Percentiles rank a stretch among this genome's conserved stretches.
Evolutionary conservation across 1,140 invertebrate species (phyloP).

Genomic region (Hycleus phaleratus): DNA sequence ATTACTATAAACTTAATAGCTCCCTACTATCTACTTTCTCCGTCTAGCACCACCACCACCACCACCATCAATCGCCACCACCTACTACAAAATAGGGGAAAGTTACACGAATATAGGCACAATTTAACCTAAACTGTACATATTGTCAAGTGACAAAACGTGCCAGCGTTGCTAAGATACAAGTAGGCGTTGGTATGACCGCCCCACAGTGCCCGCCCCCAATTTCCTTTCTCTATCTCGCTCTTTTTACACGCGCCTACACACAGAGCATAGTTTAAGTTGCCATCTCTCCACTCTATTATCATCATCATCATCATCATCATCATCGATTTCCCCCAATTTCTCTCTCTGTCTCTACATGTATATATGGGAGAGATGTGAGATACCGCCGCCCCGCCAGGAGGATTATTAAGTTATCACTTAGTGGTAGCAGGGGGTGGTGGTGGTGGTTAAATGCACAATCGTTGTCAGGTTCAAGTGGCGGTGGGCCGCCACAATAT

Average conservation of each 20-base stretch:
- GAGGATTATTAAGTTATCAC: conserved; percentile 21
- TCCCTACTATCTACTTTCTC: not conserved
- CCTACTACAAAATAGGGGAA: conserved; percentile 3
- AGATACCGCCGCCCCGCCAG: not conserved
- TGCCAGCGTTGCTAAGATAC: conserved; percentile 21
- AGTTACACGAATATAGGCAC: not conserved
- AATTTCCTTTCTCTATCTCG: not conserved
- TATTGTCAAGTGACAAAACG: conserved; percentile 19
- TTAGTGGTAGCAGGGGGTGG: not conserved
- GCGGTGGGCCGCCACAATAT: not conserved
- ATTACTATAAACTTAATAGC: conserved; percentile 11
- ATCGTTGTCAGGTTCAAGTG: conserved; percentile 15
- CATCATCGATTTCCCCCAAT: not conserved
- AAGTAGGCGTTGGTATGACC: conserved; percentile 9
- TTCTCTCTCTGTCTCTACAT: no score
- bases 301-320: not conserved
- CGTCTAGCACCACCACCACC: no score
- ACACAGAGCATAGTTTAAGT: not conserved
- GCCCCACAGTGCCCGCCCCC: conserved; percentile 3
- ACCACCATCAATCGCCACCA: no score
- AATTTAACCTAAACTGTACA: conserved; percentile 21
- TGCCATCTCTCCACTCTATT: not conserved
- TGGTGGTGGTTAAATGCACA: conserved; percentile 7
- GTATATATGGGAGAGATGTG: no score
- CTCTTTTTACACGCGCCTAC: no score